Evolutionary conservation across 2,888 invertebrate species (phyloP).

Genomic region (Homarus gammarus): DNA sequence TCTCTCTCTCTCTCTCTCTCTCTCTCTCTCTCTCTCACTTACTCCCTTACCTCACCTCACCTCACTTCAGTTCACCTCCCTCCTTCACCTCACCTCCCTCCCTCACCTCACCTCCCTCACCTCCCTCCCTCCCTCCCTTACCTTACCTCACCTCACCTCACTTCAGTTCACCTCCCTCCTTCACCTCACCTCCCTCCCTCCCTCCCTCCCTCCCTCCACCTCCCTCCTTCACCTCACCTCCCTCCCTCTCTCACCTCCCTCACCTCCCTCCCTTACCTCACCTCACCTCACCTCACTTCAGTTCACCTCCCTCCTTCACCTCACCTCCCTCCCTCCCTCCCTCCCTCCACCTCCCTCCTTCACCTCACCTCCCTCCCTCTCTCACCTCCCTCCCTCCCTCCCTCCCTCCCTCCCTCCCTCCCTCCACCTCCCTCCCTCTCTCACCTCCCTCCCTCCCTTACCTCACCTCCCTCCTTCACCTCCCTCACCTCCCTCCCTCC

Average conservation of each 20-base stretch:
- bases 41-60: not conserved
- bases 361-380: not conserved
- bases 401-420: no score
- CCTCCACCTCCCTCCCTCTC: no score
- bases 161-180: not conserved
- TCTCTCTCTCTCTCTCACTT: not conserved
- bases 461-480: not conserved
- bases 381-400: not conserved
- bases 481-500: not conserved
- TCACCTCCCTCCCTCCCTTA: not conserved
- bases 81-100: not conserved
- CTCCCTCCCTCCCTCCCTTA: not conserved
- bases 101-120: not conserved
- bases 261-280: not conserved
- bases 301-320: not conserved
- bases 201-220: not conserved
- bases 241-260: not conserved
- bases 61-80: no score
- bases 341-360: not conserved
- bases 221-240: not conserved
- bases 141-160: not conserved
- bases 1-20: no score
- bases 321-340: not conserved
- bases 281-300: not conserved
- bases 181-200: not conserved